Conservation (phyloP, 2,113 vertebrate species). For the Phyllostomus hastatus region DNA sequence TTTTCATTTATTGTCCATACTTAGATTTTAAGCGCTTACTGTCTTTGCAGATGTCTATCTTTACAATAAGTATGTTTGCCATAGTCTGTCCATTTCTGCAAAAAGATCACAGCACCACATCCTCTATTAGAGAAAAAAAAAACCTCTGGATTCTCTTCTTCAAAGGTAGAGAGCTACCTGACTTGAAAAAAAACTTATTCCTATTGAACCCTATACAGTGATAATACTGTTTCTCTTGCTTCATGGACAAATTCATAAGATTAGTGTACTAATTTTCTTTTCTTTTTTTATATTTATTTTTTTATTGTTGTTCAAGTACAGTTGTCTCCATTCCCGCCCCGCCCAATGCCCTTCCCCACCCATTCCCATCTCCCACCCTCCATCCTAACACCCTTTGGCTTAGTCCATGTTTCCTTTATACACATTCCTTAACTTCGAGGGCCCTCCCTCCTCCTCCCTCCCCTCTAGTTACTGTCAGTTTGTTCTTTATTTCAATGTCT, state of each 20-base stretch:
- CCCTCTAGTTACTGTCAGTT: no score
- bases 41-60: background rate
- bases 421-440: no score
- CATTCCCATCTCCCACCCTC: no score
- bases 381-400: no score
- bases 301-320: no score
- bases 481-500: no score
- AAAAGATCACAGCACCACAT: background rate
- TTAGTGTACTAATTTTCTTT: background rate
- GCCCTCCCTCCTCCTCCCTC: no score
- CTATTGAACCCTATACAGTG: background rate
- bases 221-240: background rate
- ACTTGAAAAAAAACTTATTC: background rate
- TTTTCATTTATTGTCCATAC: conserved; percentile 1
- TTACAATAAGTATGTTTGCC: background rate
- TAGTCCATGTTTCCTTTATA: no score
- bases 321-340: no score
- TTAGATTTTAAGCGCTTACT: background rate
- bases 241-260: background rate
- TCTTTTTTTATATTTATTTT: background rate
- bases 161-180: background rate
- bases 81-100: background rate
- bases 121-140: background rate
- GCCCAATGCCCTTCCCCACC: no score
- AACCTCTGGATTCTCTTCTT: background rate